phyloP scores from a whole-genome alignment of 2,888 invertebrate genomes.

The Spilosoma lubricipeda region DNA sequence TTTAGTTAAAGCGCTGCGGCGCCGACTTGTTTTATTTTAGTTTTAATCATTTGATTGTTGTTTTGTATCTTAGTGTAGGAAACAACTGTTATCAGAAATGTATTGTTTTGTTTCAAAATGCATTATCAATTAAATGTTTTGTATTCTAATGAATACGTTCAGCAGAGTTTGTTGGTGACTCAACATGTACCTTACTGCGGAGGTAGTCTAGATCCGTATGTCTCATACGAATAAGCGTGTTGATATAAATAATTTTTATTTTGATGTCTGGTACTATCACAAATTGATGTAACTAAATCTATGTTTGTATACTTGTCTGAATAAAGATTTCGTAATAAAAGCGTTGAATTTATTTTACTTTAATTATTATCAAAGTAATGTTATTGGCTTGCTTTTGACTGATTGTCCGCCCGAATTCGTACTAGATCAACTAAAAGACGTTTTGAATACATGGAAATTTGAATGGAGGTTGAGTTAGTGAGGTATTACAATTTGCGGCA shows the following conservation, averaged over 20 bases:
- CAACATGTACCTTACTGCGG: slow-evolving; percentile 2
- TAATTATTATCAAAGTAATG: neutral
- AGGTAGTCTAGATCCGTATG: slow-evolving; percentile 17
- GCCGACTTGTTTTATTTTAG: slow-evolving; percentile 42
- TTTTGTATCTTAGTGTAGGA: slow-evolving; percentile 66
- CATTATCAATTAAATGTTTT: slow-evolving; percentile 22
- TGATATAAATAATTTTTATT: slow-evolving; percentile 19
- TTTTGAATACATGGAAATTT: neutral
- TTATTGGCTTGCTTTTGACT: neutral
- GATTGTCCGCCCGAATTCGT: no score
- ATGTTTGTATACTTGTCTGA: slow-evolving; percentile 44
- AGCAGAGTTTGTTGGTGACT: slow-evolving; percentile 8
- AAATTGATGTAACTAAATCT: slow-evolving; percentile 33
- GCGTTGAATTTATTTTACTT: neutral
- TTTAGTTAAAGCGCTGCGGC: slow-evolving; percentile 51
- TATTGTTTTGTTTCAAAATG: slow-evolving; percentile 18
- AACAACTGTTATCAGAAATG: slow-evolving; percentile 23
- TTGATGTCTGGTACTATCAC: slow-evolving; percentile 28
- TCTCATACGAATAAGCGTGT: neutral
- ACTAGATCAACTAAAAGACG: neutral
- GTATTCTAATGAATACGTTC: slow-evolving; percentile 13
- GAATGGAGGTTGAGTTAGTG: no score
- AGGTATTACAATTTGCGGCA: no score
- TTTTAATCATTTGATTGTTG: slow-evolving; percentile 55
- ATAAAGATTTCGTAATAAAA: slow-evolving; percentile 33